Evolutionary conservation across 2,113 vertebrate genomes (phyloP).

Genomic region (Rhynchopsitta pachyrhyncha): DNA sequence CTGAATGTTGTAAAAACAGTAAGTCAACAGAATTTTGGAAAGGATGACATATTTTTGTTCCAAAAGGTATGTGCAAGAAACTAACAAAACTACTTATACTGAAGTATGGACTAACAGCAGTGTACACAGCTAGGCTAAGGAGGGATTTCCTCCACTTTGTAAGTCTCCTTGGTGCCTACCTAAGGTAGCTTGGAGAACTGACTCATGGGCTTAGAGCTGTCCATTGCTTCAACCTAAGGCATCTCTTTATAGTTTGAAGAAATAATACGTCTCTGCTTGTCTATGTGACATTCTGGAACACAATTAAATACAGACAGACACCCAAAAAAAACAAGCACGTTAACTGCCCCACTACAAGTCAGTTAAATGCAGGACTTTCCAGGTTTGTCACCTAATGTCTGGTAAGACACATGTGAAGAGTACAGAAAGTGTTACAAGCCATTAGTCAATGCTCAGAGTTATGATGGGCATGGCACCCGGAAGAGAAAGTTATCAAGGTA

Average conservation of each 20-base stretch:
- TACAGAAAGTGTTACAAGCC: neutral
- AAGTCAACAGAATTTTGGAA: conserved; percentile 20
- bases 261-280: neutral
- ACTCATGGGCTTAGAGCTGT: neutral
- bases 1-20: neutral
- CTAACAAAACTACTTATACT: neutral
- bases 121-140: neutral
- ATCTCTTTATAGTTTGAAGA: neutral
- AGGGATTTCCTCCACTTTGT: neutral
- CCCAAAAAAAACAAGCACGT: neutral
- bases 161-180: neutral
- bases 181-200: neutral
- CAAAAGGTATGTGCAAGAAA: neutral
- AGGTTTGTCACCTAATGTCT: neutral
- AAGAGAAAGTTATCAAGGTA: neutral
- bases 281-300: neutral
- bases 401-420: neutral
- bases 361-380: neutral
- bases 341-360: neutral
- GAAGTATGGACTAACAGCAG: neutral
- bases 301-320: neutral
- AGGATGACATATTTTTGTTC: neutral
- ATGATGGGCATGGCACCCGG: neutral
- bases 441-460: neutral
- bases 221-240: neutral